Percentiles rank a stretch among this genome's conserved stretches.
phyloP scores from a whole-genome alignment of 2,797 vertebrate species.

The Lithobates sylvaticus region DNA sequence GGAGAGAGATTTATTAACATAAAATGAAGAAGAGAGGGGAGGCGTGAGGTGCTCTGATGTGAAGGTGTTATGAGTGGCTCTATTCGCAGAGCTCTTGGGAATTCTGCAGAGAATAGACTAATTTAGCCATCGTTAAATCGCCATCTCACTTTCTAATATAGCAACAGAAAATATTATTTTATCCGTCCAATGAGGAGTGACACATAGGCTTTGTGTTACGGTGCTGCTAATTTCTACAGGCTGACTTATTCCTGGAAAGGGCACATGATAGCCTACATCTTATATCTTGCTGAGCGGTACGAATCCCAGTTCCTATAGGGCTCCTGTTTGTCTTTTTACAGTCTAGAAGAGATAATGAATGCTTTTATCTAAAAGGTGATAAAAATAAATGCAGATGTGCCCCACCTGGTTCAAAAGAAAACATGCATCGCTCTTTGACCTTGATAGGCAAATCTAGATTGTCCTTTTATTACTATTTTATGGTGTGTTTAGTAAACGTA shows the following conservation, averaged over 20 bases:
- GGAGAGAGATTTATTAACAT: constrained; percentile 60
- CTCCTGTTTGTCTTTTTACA: too few species aligned
- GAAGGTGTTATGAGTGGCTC: constrained; percentile 40
- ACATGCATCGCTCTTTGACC: too few species aligned
- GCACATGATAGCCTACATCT: background rate
- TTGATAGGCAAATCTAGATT: too few species aligned
- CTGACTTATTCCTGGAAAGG: background rate
- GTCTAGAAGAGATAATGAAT: too few species aligned
- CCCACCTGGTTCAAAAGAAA: too few species aligned
- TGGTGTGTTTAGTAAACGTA: too few species aligned
- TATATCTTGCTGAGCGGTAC: too few species aligned
- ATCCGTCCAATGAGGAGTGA: constrained; percentile 47
- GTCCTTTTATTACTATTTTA: too few species aligned
- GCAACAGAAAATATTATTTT: constrained; percentile 51
- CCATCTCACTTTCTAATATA: constrained; percentile 46
- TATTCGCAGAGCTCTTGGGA: constrained; percentile 16
- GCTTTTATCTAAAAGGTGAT: too few species aligned
- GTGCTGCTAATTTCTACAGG: constrained; percentile 6
- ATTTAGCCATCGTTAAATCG: constrained; percentile 55
- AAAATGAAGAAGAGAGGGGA: constrained; percentile 44
- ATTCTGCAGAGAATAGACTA: constrained; percentile 33
- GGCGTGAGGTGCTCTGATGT: background rate
- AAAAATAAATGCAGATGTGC: too few species aligned
- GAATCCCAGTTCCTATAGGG: too few species aligned
- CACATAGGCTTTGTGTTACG: background rate